These are phyloP conservation scores for Chrysomallon squamiferum DNA, from an alignment of 1,140 invertebrate species.

Conservation along the genomic window DNA sequence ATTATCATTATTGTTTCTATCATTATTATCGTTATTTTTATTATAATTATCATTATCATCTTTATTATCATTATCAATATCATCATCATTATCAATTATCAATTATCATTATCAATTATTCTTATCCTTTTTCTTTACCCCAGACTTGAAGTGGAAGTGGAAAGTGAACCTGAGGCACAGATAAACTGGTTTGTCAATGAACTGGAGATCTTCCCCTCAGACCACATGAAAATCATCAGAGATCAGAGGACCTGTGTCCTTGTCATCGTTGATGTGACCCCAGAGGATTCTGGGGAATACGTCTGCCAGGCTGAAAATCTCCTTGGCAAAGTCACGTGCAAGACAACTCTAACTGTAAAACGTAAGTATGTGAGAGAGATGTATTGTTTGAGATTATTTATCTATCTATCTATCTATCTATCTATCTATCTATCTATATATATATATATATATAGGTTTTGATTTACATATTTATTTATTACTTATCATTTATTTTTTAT, in stretches of 20 bases:
- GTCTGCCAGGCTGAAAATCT: conserved; percentile 57
- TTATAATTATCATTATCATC: too few species aligned
- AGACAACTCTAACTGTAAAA: conserved; percentile 57
- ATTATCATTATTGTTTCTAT: too few species aligned
- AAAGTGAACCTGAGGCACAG: conserved; percentile 52
- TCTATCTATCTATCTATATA: too few species aligned
- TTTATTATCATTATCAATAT: too few species aligned
- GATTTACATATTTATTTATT: too few species aligned
- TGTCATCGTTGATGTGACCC: conserved; percentile 50
- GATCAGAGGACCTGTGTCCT: conserved; percentile 47
- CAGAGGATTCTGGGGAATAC: conserved; percentile 60
- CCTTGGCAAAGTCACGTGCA: conserved; percentile 54
- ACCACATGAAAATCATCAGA: conserved; percentile 45
- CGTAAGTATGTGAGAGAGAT: conserved; percentile 53
- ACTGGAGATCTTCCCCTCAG: conserved; percentile 36
- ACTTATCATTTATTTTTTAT: too few species aligned
- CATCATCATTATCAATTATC: too few species aligned
- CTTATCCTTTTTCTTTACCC: background rate
- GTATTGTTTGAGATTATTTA: too few species aligned
- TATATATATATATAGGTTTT: too few species aligned
- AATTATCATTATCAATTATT: too few species aligned
- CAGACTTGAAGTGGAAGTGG: conserved; percentile 54
- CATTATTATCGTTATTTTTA: too few species aligned
- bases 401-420: too few species aligned
- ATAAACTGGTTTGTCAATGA: conserved; percentile 58